phyloP scores from a whole-genome alignment of 2,797 vertebrate genomes.

The Anguilla marmorata region DNA sequence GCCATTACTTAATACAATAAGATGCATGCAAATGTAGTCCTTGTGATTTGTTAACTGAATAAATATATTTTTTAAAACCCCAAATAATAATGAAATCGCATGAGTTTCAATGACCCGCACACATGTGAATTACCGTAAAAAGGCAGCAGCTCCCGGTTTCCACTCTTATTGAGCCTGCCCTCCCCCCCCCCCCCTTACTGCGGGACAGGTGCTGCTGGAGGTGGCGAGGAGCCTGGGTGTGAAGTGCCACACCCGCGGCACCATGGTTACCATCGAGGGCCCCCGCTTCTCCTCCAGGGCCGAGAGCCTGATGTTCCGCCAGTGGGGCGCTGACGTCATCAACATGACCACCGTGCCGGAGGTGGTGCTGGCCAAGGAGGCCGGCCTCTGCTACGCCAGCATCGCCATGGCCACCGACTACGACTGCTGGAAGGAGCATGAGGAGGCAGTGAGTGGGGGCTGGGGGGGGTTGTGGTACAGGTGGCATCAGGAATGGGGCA shows the following conservation, averaged over 20 bases:
- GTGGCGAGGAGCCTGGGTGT: conserved; percentile 84
- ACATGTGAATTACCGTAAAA: neutral
- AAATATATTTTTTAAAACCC: too few species aligned
- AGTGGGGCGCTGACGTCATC: conserved; percentile 93
- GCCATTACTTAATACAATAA: neutral
- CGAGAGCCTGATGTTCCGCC: conserved; percentile 90
- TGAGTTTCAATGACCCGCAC: neutral
- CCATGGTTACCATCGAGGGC: conserved; percentile 88
- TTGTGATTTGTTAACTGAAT: too few species aligned
- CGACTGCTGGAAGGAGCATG: conserved; percentile 96
- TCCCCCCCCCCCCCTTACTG: neutral
- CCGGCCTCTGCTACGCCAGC: conserved; percentile 91
- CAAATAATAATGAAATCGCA: neutral
- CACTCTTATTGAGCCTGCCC: neutral
- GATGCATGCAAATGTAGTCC: neutral
- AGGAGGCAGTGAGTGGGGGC: conserved; percentile 83
- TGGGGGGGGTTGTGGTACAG: neutral
- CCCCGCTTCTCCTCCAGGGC: conserved; percentile 92
- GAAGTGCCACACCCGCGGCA: conserved; percentile 85
- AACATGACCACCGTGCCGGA: conserved; percentile 98
- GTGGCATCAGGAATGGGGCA: neutral
- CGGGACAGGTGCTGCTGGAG: conserved; percentile 81
- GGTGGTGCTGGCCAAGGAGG: conserved; percentile 94
- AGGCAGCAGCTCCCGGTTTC: neutral
- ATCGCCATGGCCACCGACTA: conserved; percentile 98